Conservation (phyloP, 1,140 invertebrate species). For the Semibalanus balanoides region DNA sequence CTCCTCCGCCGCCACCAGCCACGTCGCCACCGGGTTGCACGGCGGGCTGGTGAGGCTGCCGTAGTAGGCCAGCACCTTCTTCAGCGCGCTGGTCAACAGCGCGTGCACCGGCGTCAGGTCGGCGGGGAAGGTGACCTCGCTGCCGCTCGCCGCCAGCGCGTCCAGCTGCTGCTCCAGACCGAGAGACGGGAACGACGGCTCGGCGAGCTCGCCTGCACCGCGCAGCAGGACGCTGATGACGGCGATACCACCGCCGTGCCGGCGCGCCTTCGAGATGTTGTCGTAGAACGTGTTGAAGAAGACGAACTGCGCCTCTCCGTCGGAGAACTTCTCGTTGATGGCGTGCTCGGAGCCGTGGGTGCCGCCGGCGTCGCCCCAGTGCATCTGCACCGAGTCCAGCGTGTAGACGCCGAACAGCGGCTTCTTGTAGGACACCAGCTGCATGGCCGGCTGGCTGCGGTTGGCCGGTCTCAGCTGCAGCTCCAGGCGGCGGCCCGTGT, state of each 20-base stretch:
- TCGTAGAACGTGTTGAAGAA: background rate
- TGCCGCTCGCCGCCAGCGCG: background rate
- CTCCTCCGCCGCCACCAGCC: slow-evolving; percentile 33
- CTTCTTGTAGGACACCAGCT: background rate
- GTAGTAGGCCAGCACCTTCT: slow-evolving; percentile 34
- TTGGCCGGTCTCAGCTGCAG: background rate
- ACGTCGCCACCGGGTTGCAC: slow-evolving; percentile 38
- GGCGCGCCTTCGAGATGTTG: background rate
- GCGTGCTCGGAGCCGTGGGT: background rate
- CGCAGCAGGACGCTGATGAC: background rate
- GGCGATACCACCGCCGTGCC: background rate
- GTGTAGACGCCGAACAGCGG: background rate
- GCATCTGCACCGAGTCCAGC: background rate
- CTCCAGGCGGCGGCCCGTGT: background rate
- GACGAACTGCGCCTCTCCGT: background rate
- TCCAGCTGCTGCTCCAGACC: background rate
- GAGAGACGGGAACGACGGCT: background rate
- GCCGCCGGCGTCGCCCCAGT: background rate
- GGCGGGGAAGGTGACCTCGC: background rate
- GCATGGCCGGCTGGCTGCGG: background rate
- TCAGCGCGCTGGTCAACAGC: background rate
- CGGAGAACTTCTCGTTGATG: background rate
- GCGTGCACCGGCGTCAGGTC: background rate
- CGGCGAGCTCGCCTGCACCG: background rate
- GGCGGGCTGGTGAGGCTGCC: slow-evolving; percentile 45